phyloP scores from a whole-genome alignment of 2,888 invertebrate genomes.

The Trisateles emortualis region DNA sequence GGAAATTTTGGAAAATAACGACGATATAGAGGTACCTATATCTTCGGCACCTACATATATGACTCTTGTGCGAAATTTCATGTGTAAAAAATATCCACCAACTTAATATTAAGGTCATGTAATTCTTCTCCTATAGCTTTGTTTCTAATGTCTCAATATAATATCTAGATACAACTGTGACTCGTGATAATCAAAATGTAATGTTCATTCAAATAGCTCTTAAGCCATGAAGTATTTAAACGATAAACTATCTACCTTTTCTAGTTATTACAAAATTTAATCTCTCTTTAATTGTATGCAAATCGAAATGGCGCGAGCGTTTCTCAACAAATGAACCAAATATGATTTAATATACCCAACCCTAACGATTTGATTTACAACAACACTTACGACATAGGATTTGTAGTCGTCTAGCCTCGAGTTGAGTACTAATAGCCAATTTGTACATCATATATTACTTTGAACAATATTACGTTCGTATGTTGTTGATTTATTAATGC shows the following conservation, averaged over 20 bases:
- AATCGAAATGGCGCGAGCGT: conserved; percentile 18
- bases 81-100: too few relatives aligned
- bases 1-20: too few relatives aligned
- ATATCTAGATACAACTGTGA: background rate
- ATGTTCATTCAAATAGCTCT: conserved; percentile 5
- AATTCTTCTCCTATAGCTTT: too few relatives aligned
- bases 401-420: conserved; percentile 11
- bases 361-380: conserved; percentile 16
- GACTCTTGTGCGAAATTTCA: too few relatives aligned
- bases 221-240: conserved; percentile 7
- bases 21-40: too few relatives aligned
- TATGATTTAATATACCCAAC: conserved; percentile 20
- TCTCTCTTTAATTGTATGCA: conserved; percentile 33
- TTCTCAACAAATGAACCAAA: conserved; percentile 13
- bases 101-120: too few relatives aligned
- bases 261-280: conserved; percentile 20
- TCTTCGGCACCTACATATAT: too few relatives aligned
- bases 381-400: conserved; percentile 10
- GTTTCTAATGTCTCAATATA: too few relatives aligned
- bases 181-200: conserved; percentile 3
- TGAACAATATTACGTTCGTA: background rate
- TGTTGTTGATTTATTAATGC: background rate
- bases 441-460: conserved; percentile 4
- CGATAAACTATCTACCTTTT: conserved; percentile 14
- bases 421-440: conserved; percentile 5